Base-by-base conservation (phyloP, 1,140 invertebrate species). In the Chymomyza costata region DNA sequence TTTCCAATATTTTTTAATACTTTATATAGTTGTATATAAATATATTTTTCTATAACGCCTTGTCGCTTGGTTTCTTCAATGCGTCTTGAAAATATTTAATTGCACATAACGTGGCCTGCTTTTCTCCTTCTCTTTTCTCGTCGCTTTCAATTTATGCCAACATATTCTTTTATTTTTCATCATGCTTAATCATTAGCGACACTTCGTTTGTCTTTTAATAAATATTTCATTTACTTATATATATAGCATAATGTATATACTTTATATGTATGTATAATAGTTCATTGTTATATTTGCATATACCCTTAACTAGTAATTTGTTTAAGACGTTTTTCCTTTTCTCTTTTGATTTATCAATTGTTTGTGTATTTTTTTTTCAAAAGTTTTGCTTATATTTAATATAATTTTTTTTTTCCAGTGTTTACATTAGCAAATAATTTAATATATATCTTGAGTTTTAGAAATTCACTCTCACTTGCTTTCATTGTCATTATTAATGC, bases 1-100 rank as follows among this genome's bases (percentile, higher is more conserved):
- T 62, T 66, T 78, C 67, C 62, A 78, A 78, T 76, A 76, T 69
- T 69, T n/a, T 19, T 76, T 68, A 69, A 76, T 82, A 82, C 50
- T 67, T 44, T 58, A 69, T 64, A 65, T 78, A 78, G 57, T 80
- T 82, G 68, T 80, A 82, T 82, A 82, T 82, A 80, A 80, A 83
- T 82, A 80, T 82, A 83, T 82, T 83, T 83, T 82, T 83, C 73
- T 80, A 83, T 83, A 80, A 82, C 65, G 70, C 57, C 61, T 56
- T 39, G 40, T 59, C 53, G 38, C 58, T 65, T 78, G 52, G 57
- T 62, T 73, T 66, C 55, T 53, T 45, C 40, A 30, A 46, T 52
- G 60, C 59, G 73, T 68, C 68, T 80, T 74, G 65, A 67, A 73
- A 80, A 81, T 59, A 16, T 41, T 74, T 80, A 80, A 80, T 81